Evolutionary conservation across 2,888 invertebrate species (phyloP).

Genomic region (Agrotis clavis): DNA sequence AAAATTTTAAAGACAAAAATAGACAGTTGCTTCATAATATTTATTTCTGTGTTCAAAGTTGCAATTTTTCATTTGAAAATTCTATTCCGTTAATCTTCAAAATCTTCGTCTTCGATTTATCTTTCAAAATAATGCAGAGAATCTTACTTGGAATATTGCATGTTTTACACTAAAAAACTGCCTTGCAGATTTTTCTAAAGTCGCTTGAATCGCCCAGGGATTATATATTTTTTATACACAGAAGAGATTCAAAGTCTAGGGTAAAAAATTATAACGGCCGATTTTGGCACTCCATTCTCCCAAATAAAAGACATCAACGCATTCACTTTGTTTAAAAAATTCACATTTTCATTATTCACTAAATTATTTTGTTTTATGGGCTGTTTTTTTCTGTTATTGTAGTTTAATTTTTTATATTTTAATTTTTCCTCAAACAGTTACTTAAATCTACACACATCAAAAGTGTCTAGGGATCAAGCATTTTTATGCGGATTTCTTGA

Average conservation of each 20-base stretch:
- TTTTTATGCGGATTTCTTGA: too few relatives aligned
- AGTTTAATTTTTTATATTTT: too few relatives aligned
- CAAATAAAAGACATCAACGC: conserved; percentile 75
- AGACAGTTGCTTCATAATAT: too few relatives aligned
- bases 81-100: too few relatives aligned
- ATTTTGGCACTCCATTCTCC: neutral
- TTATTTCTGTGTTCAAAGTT: neutral
- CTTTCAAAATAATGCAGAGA: neutral
- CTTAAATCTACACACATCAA: too few relatives aligned
- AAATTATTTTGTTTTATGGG: neutral
- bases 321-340: conserved; percentile 8
- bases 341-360: neutral
- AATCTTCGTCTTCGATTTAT: too few relatives aligned
- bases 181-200: neutral
- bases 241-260: neutral
- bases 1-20: too few relatives aligned
- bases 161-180: too few relatives aligned
- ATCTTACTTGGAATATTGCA: neutral
- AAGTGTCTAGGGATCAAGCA: too few relatives aligned
- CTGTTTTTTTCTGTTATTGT: neutral
- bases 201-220: neutral
- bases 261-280: neutral
- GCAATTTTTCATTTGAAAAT: neutral
- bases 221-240: neutral
- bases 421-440: too few relatives aligned